These are phyloP conservation scores for Drosophila ustulata DNA, from an alignment of 2,888 invertebrate species.

Conservation along the genomic window DNA sequence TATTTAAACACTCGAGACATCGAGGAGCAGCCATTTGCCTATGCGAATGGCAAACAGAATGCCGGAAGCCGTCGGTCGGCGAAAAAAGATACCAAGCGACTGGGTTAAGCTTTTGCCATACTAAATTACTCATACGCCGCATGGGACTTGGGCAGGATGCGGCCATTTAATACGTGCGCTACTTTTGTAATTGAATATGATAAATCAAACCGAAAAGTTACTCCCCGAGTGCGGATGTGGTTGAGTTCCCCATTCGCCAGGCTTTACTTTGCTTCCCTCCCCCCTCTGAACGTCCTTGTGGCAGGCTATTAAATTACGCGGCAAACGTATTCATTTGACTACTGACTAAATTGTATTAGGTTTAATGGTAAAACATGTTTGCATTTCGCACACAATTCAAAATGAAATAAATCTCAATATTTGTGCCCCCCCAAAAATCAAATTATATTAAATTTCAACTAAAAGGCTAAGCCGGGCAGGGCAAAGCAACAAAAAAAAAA, in stretches of 20 bases:
- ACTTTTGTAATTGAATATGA: constrained; percentile 82
- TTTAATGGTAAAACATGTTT: constrained; percentile 53
- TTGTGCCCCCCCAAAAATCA: constrained; percentile 62
- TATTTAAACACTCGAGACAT: constrained; percentile 61
- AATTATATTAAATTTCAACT: constrained; percentile 72
- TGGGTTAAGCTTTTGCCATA: constrained; percentile 26
- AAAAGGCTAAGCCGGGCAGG: constrained; percentile 39
- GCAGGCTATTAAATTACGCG: constrained; percentile 40
- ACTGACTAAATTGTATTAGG: constrained; percentile 59
- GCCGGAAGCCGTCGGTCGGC: constrained; percentile 35
- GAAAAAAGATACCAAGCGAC: constrained; percentile 7
- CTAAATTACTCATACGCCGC: constrained; percentile 75
- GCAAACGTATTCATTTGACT: constrained; percentile 41
- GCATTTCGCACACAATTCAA: constrained; percentile 57
- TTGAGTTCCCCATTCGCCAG: constrained; percentile 16
- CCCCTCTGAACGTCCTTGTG: background rate
- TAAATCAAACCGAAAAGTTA: constrained; percentile 76
- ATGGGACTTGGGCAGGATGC: constrained; percentile 49
- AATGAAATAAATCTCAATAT: constrained; percentile 79
- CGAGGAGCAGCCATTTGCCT: constrained; percentile 45
- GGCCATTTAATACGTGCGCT: constrained; percentile 73
- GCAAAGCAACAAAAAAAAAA: constrained; percentile 25
- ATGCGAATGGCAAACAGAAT: constrained; percentile 56
- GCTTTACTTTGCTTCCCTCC: background rate
- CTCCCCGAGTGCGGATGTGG: constrained; percentile 62